Evolutionary conservation across 2,888 invertebrate genomes (phyloP).

Genomic region (Helleia helle): DNA sequence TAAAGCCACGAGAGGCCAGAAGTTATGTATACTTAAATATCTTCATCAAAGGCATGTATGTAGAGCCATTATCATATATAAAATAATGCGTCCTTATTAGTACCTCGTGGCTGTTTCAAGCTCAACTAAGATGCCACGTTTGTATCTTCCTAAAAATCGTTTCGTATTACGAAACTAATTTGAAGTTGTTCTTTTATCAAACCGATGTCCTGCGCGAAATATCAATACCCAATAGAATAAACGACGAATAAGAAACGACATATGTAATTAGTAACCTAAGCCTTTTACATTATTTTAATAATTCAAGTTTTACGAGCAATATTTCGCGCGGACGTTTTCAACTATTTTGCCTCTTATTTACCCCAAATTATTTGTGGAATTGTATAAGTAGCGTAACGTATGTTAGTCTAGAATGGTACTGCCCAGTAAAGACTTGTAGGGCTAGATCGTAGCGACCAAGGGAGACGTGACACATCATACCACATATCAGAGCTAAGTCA

Average conservation of each 20-base stretch:
- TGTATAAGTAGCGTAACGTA: conserved; percentile 9
- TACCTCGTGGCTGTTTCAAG: no score
- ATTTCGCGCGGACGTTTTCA: background rate
- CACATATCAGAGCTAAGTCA: conserved; percentile 60
- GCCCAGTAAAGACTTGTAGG: conserved; percentile 30
- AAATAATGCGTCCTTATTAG: no score
- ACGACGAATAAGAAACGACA: background rate
- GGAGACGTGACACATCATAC: conserved; percentile 65
- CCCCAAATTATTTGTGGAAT: conserved; percentile 9
- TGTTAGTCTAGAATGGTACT: conserved; percentile 16
- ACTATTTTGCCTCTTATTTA: background rate
- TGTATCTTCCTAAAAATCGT: no score
- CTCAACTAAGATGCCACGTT: no score
- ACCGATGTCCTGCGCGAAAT: background rate
- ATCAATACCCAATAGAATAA: background rate
- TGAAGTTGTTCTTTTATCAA: background rate
- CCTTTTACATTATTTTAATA: no score
- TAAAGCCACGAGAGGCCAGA: no score
- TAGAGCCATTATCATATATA: no score
- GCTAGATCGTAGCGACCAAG: conserved; percentile 49
- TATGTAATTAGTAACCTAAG: no score
- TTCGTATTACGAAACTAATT: no score
- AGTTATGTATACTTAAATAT: no score
- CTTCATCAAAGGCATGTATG: no score
- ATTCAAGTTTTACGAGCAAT: background rate